A percentile compares a stretch with the other conserved stretches of the same genome.
Conservation (phyloP, 2,888 invertebrate species). For the Eumacrocentrus americanus region DNA sequence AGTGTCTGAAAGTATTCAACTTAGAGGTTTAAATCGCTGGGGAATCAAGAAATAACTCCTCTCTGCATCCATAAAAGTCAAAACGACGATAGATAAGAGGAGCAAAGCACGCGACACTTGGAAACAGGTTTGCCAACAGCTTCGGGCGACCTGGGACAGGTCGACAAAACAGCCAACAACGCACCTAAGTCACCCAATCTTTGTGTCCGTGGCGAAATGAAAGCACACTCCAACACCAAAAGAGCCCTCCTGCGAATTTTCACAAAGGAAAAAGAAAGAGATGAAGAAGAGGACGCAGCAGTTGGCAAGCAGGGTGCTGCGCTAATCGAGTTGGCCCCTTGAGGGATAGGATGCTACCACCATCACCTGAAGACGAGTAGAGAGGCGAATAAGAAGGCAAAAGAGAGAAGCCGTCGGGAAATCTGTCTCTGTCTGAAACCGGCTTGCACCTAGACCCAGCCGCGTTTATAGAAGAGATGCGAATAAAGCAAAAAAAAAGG, state of each 20-base stretch:
- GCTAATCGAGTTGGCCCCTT: conserved; percentile 19
- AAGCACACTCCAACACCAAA: background rate
- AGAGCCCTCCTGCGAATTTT: background rate
- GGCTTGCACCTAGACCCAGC: conserved; percentile 28
- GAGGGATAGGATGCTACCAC: background rate
- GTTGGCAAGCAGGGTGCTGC: conserved; percentile 14
- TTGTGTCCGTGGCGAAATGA: background rate
- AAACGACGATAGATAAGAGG: conserved; percentile 26
- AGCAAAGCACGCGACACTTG: conserved; percentile 25
- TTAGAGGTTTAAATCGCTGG: background rate
- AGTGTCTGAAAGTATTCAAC: too few species aligned
- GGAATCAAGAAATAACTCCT: conserved; percentile 4
- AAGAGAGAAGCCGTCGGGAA: background rate
- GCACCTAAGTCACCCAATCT: background rate
- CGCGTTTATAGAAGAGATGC: conserved; percentile 28
- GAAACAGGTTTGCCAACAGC: conserved; percentile 30
- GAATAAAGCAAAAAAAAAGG: conserved; percentile 16
- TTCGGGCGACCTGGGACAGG: conserved; percentile 19
- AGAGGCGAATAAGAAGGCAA: background rate
- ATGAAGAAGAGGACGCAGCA: conserved; percentile 2
- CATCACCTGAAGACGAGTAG: conserved; percentile 14
- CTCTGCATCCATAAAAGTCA: conserved; percentile 26
- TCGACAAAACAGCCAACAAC: conserved; percentile 14
- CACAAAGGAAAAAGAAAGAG: background rate
- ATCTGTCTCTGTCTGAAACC: conserved; percentile 27